Evolutionary conservation across 64 coral and sea anemone species (phyloP), one percentile per base, ranked within the genome.

Genomic region (Trachythela sp.): DNA sequence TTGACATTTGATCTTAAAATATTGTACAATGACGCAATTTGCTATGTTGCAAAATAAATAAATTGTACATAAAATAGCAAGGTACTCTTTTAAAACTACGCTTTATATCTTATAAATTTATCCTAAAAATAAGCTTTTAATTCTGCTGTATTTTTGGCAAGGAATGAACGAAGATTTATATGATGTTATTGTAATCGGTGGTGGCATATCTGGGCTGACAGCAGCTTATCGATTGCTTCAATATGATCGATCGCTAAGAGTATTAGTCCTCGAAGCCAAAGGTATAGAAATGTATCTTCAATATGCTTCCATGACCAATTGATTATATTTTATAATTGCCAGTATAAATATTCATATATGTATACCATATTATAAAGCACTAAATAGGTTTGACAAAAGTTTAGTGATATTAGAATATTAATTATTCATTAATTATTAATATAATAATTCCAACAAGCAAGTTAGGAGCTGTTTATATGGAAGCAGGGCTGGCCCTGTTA

Each of bases 251-350:
- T 15, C 86, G 29, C 58, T 67, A 4, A 93, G 91, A 85, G 17
- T 98, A 9, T 77, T 98, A 24, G 77, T 98, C n/a, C 87, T 98
- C 26, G 95, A 98, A 84, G 95, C 95, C 37, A 98, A 98, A 94
- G 95, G 95, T 98, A 85, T 67, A 36, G 43, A 67, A 64, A 5
- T 64, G 20, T 64, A 24, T 64, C 42, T 11, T 4, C 11, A 45
- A 45, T 45, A 45, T n/a, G n/a, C n/a, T n/a, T n/a, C 34, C 68
- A 15, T 27, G n/a, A 36, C 68, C 68, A 72, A 4, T 72, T 27
- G n/a, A 36, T 30, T 72, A 36, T 39, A 17, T 36, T 7, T 30
- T 72, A 3, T 7, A 72, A 30, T 36, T 7, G 68, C 34, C 4
- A 72, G 3, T 36, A 26, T 84, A 0, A 22, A 84, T 84, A 45